These are phyloP conservation scores for Heliconius aoede DNA, from an alignment of 2,888 invertebrate genomes.

Conservation along the genomic window DNA sequence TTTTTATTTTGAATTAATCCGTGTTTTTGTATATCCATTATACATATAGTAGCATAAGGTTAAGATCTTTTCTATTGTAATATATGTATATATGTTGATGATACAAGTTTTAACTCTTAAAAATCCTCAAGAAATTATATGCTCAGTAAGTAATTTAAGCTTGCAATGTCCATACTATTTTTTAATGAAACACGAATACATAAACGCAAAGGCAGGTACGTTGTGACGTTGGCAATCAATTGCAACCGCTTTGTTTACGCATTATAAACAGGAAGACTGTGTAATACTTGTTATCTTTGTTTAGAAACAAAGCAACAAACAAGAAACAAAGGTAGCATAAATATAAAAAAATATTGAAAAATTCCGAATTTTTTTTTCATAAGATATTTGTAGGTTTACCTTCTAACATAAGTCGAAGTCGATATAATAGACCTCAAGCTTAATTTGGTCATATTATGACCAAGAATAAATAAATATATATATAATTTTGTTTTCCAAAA, in stretches of 20 bases:
- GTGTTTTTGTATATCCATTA: neutral
- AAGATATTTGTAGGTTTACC: neutral
- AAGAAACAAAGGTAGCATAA: conserved; percentile 1
- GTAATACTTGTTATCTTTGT: conserved; percentile 31
- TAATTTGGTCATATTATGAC: no score
- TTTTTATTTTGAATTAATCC: neutral
- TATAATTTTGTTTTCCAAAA: no score
- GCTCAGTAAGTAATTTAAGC: neutral
- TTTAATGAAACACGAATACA: conserved; percentile 5
- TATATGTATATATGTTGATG: neutral
- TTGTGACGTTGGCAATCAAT: conserved; percentile 4
- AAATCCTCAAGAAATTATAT: no score
- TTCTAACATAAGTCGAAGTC: neutral
- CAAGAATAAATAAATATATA: no score
- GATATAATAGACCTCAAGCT: no score
- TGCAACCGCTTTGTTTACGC: conserved; percentile 23
- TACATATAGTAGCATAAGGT: neutral
- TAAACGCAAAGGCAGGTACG: neutral
- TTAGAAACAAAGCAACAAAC: conserved; percentile 31
- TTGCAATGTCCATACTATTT: neutral
- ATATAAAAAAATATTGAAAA: neutral
- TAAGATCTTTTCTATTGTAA: neutral
- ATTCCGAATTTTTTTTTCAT: neutral
- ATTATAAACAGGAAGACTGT: conserved; percentile 39
- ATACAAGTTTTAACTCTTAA: neutral